Base-by-base conservation (phyloP, 2,113 vertebrate genomes). In the Myotis davidii region DNA sequence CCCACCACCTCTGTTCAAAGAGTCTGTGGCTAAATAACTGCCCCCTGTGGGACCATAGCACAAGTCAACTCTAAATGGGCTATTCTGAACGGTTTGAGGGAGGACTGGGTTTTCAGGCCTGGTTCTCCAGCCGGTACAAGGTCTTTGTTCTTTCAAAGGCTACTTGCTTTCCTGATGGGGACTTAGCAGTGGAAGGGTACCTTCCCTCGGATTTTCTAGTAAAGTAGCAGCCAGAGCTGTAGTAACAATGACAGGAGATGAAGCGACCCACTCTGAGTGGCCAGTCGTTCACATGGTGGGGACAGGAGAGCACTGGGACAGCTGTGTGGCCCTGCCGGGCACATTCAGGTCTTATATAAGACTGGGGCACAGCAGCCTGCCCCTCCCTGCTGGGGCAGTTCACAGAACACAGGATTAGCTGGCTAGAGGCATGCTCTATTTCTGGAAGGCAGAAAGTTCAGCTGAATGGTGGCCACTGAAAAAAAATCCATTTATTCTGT, bases 371-470 rank as follows among this genome's bases (percentile, higher is more conserved):
- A 54, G 73, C 72, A 76, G 32, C 52, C 73, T 5, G 64, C 16
- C 34, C 72, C 61, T 85, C 79, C 76, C 82, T 82, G 45, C 18
- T 3, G 20, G 83, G 72, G 23, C 69, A 76, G 77, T 83, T 78
- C 90, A 32, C 64, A 89, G 96, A 52, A 14, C 67, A 34, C 42
- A 70, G 86, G 83, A 76, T 95, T 79, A 95, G 34, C 79, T 6
- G 25, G 12, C 78, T 21, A 61, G 6, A 69, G 61, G 64, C 72
- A 85, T 5, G 27, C 77, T 96, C 96, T 97, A 91, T 97, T 97
- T 97, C 94, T 96, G 95, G 95, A 96, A 97, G 59, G 85, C 77
- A 94, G 88, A 92, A 92, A 94, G 94, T 96, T 95, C 95, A 97
- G 48, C 69, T n/a, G 42, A 69, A 93, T 84, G 39, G 74, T 87